Evolutionary conservation across 2,797 vertebrate species (phyloP).

Genomic region (Melanotaenia maccullochi): DNA sequence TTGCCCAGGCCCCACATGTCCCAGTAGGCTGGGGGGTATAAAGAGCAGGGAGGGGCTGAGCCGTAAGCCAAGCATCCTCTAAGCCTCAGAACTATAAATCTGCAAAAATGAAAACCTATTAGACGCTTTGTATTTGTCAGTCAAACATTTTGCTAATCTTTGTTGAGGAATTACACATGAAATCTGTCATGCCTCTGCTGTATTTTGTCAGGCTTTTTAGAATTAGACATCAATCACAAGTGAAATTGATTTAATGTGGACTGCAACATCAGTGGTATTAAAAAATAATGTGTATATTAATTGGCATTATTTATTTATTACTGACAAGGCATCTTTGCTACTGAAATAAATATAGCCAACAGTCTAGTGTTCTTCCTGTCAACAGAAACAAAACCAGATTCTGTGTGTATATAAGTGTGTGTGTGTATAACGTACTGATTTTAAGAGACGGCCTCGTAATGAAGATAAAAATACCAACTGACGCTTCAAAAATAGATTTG

Average conservation of each 20-base stretch:
- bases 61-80: constrained; percentile 47
- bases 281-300: too few species aligned
- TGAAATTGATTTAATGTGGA: constrained; percentile 19
- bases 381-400: background rate
- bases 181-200: constrained; percentile 40
- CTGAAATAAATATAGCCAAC: background rate
- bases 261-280: background rate
- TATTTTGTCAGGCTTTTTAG: constrained; percentile 39
- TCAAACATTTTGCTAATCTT: constrained; percentile 49
- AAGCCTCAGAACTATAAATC: constrained; percentile 55
- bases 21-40: constrained; percentile 52
- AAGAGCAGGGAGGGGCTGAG: constrained; percentile 60
- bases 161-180: constrained; percentile 32
- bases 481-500: too few species aligned
- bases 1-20: constrained; percentile 62
- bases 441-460: background rate
- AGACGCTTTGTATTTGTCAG: constrained; percentile 57
- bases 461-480: too few species aligned
- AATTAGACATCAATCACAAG: constrained; percentile 7
- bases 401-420: background rate
- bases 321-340: background rate
- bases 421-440: background rate
- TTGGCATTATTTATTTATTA: too few species aligned
- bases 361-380: background rate
- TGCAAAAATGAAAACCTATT: constrained; percentile 36